These are phyloP conservation scores for Hassar affinis DNA, from an alignment of 2,113 vertebrate genomes.

Conservation along the genomic window DNA sequence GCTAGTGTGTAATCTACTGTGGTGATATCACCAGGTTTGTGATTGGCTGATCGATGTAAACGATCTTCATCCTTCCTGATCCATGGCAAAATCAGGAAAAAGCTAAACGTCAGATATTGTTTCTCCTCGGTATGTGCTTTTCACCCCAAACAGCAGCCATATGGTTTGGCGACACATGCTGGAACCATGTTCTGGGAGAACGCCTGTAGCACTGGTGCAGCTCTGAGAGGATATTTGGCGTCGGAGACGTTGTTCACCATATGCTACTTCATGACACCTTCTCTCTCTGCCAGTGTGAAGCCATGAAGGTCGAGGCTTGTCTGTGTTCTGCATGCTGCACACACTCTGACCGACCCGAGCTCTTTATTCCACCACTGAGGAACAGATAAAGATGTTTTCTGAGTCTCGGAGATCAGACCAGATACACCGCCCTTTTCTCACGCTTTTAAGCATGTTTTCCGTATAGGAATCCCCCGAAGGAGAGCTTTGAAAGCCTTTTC, in stretches of 20 bases:
- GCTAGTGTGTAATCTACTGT: background rate
- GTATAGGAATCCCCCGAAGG: constrained; percentile 44
- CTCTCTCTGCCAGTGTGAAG: background rate
- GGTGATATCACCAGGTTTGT: background rate
- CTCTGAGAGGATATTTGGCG: background rate
- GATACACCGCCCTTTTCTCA: background rate
- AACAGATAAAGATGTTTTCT: constrained; percentile 1
- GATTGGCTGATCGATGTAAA: background rate
- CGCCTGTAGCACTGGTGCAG: background rate
- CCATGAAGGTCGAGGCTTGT: constrained; percentile 2
- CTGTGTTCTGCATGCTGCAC: constrained; percentile 13
- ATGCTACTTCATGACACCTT: background rate
- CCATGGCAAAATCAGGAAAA: background rate
- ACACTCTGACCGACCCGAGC: background rate
- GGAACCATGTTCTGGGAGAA: constrained; percentile 24
- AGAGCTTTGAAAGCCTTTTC: constrained; percentile 22
- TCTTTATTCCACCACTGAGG: constrained; percentile 6
- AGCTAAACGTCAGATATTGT: background rate
- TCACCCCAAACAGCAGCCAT: background rate
- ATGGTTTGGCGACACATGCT: background rate
- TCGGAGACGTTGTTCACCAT: background rate
- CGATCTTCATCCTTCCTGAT: background rate
- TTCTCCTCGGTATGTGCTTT: background rate
- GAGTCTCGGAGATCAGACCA: constrained; percentile 37
- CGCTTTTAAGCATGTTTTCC: constrained; percentile 12